Evolutionary conservation across 2,888 invertebrate species (phyloP).

Genomic region (Yponomeuta cagnagella): DNA sequence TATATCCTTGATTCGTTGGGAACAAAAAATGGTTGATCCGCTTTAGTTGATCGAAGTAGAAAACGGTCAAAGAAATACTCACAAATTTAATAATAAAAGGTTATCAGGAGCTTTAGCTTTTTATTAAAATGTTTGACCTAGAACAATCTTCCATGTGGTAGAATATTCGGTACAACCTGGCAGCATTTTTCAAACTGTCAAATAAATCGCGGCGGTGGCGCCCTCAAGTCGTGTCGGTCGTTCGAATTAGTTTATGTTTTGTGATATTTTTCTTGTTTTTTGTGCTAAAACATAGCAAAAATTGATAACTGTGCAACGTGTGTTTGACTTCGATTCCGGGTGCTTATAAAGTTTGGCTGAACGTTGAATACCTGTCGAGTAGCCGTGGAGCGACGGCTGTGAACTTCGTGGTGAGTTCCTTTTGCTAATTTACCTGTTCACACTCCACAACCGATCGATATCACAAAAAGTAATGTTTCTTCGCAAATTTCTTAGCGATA

Average conservation of each 20-base stretch:
- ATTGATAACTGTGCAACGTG: slow-evolving; percentile 20
- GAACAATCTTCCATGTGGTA: background rate
- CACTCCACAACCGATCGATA: slow-evolving; percentile 62
- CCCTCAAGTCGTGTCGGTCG: slow-evolving; percentile 13
- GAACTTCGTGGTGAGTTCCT: slow-evolving; percentile 17
- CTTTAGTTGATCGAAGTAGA: no score
- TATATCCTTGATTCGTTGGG: no score
- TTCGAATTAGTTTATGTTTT: slow-evolving; percentile 5
- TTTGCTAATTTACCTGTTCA: slow-evolving; percentile 21
- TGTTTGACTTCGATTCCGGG: slow-evolving; percentile 17
- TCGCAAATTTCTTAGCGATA: slow-evolving; percentile 29
- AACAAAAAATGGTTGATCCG: no score
- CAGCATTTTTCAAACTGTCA: slow-evolving; percentile 3
- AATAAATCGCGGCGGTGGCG: slow-evolving; percentile 18
- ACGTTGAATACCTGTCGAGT: background rate
- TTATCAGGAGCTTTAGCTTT: no score
- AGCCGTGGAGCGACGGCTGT: background rate
- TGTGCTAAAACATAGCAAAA: slow-evolving; percentile 17
- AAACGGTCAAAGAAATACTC: no score
- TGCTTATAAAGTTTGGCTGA: slow-evolving; percentile 9
- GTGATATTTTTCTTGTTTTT: slow-evolving; percentile 18
- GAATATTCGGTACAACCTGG: background rate
- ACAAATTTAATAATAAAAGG: no score
- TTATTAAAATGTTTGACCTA: background rate
- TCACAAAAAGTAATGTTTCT: slow-evolving; percentile 45